Evolutionary conservation across 2,797 vertebrate genomes (phyloP).

Genomic region (Gallinago nigripennis): DNA sequence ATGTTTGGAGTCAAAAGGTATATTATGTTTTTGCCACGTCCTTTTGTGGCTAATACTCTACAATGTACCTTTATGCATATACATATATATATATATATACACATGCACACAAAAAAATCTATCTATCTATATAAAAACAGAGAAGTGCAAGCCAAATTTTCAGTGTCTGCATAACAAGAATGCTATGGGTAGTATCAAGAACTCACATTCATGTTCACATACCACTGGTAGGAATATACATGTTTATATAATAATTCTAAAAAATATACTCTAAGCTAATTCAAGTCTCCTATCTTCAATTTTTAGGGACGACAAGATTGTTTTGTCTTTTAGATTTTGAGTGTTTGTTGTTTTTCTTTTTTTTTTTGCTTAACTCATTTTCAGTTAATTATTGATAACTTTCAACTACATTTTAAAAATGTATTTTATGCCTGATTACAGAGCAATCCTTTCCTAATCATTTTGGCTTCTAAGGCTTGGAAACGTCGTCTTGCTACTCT

Average conservation of each 20-base stretch:
- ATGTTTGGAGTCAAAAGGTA: neutral
- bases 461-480: neutral
- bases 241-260: neutral
- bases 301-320: neutral
- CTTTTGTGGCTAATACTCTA: neutral
- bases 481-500: neutral
- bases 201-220: neutral
- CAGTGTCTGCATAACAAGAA: neutral
- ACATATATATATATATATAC: neutral
- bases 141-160: neutral
- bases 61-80: neutral
- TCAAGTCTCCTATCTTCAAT: neutral
- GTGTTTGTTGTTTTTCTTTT: fast-evolving
- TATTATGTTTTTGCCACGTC: neutral
- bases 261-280: neutral
- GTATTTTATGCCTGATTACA: neutral
- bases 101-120: neutral
- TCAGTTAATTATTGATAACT: neutral
- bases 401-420: neutral
- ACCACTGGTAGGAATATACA: neutral
- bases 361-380: neutral
- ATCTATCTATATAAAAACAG: neutral
- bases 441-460: neutral
- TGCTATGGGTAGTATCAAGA: neutral
- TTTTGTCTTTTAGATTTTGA: neutral